phyloP scores from a whole-genome alignment of 2,113 vertebrate genomes.

The Xyrauchen texanus region DNA sequence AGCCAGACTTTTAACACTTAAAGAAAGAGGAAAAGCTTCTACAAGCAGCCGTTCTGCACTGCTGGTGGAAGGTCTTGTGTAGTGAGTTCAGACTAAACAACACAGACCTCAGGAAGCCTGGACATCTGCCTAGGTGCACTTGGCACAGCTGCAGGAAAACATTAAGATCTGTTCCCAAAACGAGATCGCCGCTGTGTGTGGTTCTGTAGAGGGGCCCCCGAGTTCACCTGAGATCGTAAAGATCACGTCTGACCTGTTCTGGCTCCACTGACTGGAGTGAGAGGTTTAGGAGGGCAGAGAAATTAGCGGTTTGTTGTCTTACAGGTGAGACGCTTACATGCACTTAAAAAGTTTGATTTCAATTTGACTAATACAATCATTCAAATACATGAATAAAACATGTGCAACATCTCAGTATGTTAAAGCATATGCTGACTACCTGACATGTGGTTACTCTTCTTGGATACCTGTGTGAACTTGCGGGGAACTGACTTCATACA shows the following conservation, averaged over 20 bases:
- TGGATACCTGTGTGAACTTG: too few species aligned
- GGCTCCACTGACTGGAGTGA: not conserved
- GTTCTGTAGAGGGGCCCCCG: not conserved
- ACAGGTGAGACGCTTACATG: too few species aligned
- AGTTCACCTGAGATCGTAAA: not conserved
- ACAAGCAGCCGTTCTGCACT: conserved; percentile 1
- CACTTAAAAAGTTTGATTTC: too few species aligned
- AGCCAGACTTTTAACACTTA: conserved; percentile 27
- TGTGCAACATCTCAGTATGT: too few species aligned
- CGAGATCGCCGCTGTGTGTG: conserved; percentile 13
- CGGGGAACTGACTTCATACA: too few species aligned
- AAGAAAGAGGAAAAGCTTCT: conserved; percentile 12
- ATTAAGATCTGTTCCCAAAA: conserved; percentile 22
- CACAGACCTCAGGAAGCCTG: conserved; percentile 33
- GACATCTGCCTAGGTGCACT: conserved; percentile 29
- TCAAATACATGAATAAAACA: too few species aligned
- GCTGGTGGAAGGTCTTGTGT: conserved; percentile 15
- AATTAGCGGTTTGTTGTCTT: too few species aligned
- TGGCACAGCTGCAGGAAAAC: conserved; percentile 43
- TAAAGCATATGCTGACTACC: too few species aligned
- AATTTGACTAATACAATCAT: too few species aligned
- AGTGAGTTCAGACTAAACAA: conserved; percentile 49
- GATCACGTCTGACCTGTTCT: conserved; percentile 10
- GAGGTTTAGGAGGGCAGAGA: too few species aligned
- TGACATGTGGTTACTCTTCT: too few species aligned